These are phyloP conservation scores for Acleris sparsana DNA, from an alignment of 2,888 invertebrate species.

Conservation along the genomic window DNA sequence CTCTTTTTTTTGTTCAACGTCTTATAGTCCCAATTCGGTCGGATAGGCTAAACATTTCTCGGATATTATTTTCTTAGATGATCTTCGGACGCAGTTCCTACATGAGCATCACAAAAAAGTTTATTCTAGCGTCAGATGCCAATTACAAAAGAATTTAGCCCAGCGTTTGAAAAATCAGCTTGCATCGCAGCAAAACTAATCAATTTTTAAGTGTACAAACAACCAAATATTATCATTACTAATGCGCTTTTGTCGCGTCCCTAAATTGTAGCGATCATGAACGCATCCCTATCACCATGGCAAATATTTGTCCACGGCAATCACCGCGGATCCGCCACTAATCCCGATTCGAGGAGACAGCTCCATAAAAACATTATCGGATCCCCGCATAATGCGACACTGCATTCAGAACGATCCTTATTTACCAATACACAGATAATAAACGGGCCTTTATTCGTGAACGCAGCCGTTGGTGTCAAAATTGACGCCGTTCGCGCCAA, in stretches of 20 bases:
- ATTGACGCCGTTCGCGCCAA: conserved; percentile 62
- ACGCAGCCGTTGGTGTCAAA: conserved; percentile 74
- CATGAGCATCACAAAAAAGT: no score
- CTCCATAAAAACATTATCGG: conserved; percentile 63
- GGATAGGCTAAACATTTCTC: no score
- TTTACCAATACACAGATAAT: conserved; percentile 80
- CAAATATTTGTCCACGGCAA: conserved; percentile 74
- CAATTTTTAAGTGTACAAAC: not conserved
- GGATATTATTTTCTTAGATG: no score
- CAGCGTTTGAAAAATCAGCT: not conserved
- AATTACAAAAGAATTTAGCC: no score
- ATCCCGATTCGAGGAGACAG: conserved; percentile 63
- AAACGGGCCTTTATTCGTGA: conserved; percentile 65
- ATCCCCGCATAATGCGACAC: conserved; percentile 59
- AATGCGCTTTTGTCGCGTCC: conserved; percentile 35
- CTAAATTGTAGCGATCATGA: conserved; percentile 59
- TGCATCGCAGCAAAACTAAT: not conserved
- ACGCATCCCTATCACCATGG: conserved; percentile 53
- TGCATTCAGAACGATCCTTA: conserved; percentile 62
- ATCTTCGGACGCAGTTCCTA: no score
- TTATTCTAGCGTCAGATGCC: no score
- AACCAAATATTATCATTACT: conserved; percentile 2
- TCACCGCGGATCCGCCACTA: conserved; percentile 66
- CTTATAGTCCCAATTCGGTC: no score
- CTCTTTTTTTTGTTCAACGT: no score